Evolutionary conservation across 1,140 invertebrate species (phyloP).

Genomic region (Episyrphus balteatus): DNA sequence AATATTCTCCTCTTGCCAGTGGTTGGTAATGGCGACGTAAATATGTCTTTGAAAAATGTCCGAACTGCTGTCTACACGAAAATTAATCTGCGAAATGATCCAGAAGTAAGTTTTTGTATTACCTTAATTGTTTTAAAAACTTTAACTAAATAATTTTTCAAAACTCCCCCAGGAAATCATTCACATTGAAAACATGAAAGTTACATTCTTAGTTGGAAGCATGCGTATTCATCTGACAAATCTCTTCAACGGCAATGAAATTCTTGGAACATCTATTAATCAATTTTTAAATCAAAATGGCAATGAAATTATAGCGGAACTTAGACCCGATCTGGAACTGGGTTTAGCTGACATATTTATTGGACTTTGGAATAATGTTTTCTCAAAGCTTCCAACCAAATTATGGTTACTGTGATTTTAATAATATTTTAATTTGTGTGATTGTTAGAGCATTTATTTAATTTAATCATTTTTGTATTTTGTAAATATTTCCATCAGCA

Average conservation of each 20-base stretch:
- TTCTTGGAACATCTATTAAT: conserved; percentile 36
- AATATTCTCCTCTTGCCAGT: conserved; percentile 46
- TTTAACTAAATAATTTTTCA: neutral
- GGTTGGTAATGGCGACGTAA: conserved; percentile 41
- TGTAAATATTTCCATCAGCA: no score
- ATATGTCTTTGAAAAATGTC: conserved; percentile 39
- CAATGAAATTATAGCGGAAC: conserved; percentile 71
- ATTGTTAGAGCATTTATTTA: no score
- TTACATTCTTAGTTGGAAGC: conserved; percentile 41
- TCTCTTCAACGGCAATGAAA: conserved; percentile 44
- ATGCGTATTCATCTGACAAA: conserved; percentile 44
- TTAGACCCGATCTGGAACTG: conserved; percentile 62
- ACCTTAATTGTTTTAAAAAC: neutral
- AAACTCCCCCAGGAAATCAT: conserved; percentile 33
- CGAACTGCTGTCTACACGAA: conserved; percentile 41
- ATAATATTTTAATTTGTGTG: conserved; percentile 1
- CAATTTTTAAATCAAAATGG: conserved; percentile 70
- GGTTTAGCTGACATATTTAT: conserved; percentile 69
- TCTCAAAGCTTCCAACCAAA: conserved; percentile 62
- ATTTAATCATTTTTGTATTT: no score
- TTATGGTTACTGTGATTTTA: conserved; percentile 48
- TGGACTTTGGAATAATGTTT: conserved; percentile 62
- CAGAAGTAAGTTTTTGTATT: conserved; percentile 13
- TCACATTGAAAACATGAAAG: conserved; percentile 41
- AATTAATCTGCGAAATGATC: conserved; percentile 36